Evolutionary conservation across 2,797 vertebrate species (phyloP).

Genomic region (Lophotriccus pileatus): DNA sequence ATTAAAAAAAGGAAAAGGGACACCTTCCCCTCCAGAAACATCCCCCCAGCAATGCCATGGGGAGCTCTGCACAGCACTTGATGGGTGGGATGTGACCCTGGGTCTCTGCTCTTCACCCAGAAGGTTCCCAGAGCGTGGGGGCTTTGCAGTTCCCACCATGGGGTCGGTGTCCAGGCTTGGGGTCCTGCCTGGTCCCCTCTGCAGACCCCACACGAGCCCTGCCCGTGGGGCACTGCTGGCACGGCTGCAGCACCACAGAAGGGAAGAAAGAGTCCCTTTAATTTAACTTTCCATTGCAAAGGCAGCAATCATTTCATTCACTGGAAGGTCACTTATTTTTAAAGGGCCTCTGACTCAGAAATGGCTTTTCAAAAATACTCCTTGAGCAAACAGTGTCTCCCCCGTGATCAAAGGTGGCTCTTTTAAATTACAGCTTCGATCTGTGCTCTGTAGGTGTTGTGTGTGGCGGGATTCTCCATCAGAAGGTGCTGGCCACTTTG

Average conservation of each 20-base stretch:
- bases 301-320: not conserved
- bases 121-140: not conserved
- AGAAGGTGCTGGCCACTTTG: not conserved
- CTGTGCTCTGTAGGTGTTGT: not conserved
- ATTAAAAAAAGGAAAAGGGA: not conserved
- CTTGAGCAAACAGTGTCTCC: not conserved
- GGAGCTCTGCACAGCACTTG: not conserved
- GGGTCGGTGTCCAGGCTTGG: fast-evolving
- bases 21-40: not conserved
- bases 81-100: not conserved
- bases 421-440: not conserved
- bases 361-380: not conserved
- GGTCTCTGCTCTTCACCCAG: not conserved
- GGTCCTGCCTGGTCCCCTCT: not conserved
- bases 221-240: not conserved
- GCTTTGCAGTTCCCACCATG: not conserved
- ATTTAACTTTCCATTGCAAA: conserved; percentile 13
- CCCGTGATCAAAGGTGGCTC: not conserved
- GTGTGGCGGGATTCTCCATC: not conserved
- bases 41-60: not conserved
- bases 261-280: not conserved
- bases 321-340: conserved; percentile 2
- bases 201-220: not conserved
- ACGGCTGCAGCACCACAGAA: not conserved
- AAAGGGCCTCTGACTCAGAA: not conserved